Conservation (phyloP, 1,140 invertebrate genomes). For the Akabosia matsudoensis region DNA sequence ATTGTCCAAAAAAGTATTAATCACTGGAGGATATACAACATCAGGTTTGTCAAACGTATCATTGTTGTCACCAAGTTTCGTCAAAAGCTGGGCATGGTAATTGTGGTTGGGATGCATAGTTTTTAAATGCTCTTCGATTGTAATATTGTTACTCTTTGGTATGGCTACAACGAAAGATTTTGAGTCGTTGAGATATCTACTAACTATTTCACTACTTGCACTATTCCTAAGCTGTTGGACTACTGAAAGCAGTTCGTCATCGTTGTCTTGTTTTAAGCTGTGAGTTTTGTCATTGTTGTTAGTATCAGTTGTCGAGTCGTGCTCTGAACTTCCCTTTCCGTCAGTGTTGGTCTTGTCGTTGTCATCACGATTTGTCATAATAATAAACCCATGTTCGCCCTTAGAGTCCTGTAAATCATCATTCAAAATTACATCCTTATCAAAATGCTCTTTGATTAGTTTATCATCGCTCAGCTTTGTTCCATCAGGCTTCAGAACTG, state of each 20-base stretch:
- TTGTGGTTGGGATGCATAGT: slow-evolving; percentile 41
- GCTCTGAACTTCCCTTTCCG: background rate
- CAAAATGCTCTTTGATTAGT: slow-evolving; percentile 14
- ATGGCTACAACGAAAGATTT: background rate
- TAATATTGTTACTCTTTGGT: too few species aligned
- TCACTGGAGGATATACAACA: too few species aligned
- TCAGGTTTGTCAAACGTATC: slow-evolving; percentile 12
- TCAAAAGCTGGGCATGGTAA: slow-evolving; percentile 24
- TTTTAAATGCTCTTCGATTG: background rate
- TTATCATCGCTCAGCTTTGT: background rate
- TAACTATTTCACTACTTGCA: slow-evolving; percentile 11
- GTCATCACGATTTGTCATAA: background rate
- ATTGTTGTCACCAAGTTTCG: background rate
- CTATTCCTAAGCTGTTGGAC: slow-evolving; percentile 12
- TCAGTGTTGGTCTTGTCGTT: background rate
- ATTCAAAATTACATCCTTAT: slow-evolving; percentile 4
- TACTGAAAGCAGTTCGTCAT: background rate
- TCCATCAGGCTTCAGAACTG: slow-evolving; percentile 7
- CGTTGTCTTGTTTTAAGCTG: background rate
- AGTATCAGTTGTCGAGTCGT: background rate
- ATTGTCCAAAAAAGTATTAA: slow-evolving; percentile 23
- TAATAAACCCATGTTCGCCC: background rate
- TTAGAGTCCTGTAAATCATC: slow-evolving; percentile 17
- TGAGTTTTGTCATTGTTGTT: background rate
- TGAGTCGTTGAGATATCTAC: background rate